A percentile compares a stretch with the other conserved stretches of the same genome.
Evolutionary conservation across 2,888 invertebrate genomes (phyloP).

Genomic region (Lycocerus yunnanus): DNA sequence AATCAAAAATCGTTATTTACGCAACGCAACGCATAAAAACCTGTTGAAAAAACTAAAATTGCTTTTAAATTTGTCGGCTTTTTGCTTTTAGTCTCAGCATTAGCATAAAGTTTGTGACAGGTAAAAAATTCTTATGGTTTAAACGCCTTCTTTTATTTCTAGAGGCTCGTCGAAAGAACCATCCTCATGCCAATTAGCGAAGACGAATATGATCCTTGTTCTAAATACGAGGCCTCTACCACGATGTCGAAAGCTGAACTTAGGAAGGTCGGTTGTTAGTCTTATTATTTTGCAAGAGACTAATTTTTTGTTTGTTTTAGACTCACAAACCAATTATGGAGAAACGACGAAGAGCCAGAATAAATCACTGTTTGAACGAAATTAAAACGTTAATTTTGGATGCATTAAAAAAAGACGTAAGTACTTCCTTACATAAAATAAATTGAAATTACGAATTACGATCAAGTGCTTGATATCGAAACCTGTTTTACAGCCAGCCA

Average conservation of each 20-base stretch:
- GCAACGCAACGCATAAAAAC: constrained; percentile 9
- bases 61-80: neutral
- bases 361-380: constrained; percentile 87
- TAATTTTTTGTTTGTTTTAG: constrained; percentile 59
- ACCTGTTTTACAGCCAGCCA: constrained; percentile 73
- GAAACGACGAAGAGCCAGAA: constrained; percentile 85
- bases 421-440: constrained; percentile 52
- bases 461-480: constrained; percentile 14
- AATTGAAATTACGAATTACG: constrained; percentile 4
- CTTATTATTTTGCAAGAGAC: neutral
- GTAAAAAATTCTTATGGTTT: constrained; percentile 14
- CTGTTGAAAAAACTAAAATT: neutral
- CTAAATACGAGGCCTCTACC: constrained; percentile 59
- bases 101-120: constrained; percentile 30
- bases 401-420: constrained; percentile 88
- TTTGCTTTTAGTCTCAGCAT: constrained; percentile 1
- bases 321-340: constrained; percentile 94
- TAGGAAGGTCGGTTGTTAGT: constrained; percentile 62
- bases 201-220: constrained; percentile 60
- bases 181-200: constrained; percentile 66
- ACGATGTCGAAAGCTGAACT: constrained; percentile 73
- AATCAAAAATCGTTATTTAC: neutral
- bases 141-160: constrained; percentile 12
- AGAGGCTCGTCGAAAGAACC: neutral
- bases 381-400: constrained; percentile 84